A percentile compares a stretch with the other conserved stretches of the same genome.
These are phyloP conservation scores for Schizotus pectinicornis DNA, from an alignment of 2,888 invertebrate genomes.

Conservation along the genomic window DNA sequence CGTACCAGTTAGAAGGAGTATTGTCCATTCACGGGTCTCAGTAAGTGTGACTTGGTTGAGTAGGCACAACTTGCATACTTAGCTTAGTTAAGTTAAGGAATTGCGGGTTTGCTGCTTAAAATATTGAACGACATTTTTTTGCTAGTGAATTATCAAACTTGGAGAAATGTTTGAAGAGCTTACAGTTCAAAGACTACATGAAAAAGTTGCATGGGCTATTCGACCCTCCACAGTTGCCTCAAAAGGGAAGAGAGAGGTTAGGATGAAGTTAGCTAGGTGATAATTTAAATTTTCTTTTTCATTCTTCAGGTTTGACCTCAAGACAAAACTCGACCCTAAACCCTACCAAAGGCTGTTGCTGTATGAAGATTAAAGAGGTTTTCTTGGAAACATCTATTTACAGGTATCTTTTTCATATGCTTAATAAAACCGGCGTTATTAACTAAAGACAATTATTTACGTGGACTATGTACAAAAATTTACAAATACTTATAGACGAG, in stretches of 20 bases:
- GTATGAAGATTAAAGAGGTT: conserved; percentile 11
- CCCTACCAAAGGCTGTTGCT: conserved; percentile 32
- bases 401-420: neutral
- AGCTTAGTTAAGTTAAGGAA: too few species aligned
- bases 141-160: conserved; percentile 46
- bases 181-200: conserved; percentile 50
- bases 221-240: conserved; percentile 23
- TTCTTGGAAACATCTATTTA: conserved; percentile 1
- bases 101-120: too few species aligned
- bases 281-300: conserved; percentile 17
- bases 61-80: too few species aligned
- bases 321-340: conserved; percentile 26
- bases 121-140: too few species aligned
- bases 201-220: conserved; percentile 37
- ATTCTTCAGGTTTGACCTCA: conserved; percentile 35
- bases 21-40: conserved; percentile 43
- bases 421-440: neutral
- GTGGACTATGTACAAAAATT: conserved; percentile 34
- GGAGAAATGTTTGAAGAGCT: conserved; percentile 46
- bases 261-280: conserved; percentile 16
- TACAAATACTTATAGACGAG: conserved; percentile 24
- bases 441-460: neutral
- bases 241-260: conserved; percentile 21
- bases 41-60: conserved; percentile 33
- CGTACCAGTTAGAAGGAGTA: conserved; percentile 45